Evolutionary conservation across 2,797 vertebrate species (phyloP), one percentile per base, ranked within the genome.

Genomic region (Remorina albescens): DNA sequence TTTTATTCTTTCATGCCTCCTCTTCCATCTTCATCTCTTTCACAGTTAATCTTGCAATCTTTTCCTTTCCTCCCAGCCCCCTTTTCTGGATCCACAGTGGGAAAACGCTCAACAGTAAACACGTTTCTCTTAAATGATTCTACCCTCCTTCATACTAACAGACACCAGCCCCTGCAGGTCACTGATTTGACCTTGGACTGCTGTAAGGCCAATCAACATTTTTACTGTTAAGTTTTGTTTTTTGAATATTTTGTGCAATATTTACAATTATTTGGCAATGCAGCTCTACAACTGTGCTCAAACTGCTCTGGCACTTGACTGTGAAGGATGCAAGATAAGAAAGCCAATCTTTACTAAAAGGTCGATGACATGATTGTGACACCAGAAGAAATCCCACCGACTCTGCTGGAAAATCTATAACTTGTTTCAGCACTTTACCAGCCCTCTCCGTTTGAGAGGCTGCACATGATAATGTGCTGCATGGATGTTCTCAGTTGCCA

Each of bases 1-100:
- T 64, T 0, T 62, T 75, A 62, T 46, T 61, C 36, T 46, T 59
- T 76, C 63, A 66, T 74, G 74, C 50, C 73, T 55, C 59, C 15
- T 41, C 53, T 49, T 55, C 36, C 30, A 28, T 50, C 39, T 75
- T 76, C 62, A 73, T 78, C 71, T 60, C 23, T 62, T 26, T 57
- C 41, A 26, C 61, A 59, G 47, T 75, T 25, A 8, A 54, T 80
- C 61, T 64, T 12, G 0, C 55, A 16, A 39, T 64, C 42, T 42
- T 7, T 58, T 28, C 36, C 41, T 30, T 23, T n/a, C 41, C 21
- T 19, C 23, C 19, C 13, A 46, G 39, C 37, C 21, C 55, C 53
- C 28, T 8, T 34, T 39, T 44, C 37, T n/a, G 19, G 30, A 28
- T 4, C 34, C 39, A 42, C 19, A 46, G 47, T 13, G 19, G 28